Base-by-base conservation (phyloP, 2,888 invertebrate genomes). In the Fragum sueziense region DNA sequence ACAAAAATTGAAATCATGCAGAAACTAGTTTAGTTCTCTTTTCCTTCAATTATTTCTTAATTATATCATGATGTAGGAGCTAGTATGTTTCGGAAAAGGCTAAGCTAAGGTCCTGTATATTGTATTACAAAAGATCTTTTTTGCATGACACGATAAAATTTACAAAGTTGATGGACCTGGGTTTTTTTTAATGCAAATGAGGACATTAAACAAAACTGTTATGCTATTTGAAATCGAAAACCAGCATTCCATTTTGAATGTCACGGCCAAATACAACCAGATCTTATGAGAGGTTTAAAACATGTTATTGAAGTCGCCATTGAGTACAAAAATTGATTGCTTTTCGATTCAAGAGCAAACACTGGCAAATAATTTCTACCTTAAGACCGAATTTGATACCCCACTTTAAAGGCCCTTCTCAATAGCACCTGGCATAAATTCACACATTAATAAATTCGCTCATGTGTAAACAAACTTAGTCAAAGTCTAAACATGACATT, bases 381-480 rank as follows among this genome's bases (percentile, higher is more conserved):
- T 74, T 54, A 33, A 70, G 67, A 33, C 47, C 29, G 51, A 75
- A 79, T 79, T 75, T 75, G 79, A 79, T 79, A 79, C 74, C 79
- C 65, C 65, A 25, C 41, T 65, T 37, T 25, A 41, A 25, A 61
- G 7, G 22, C 59, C 47, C n/a, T n/a, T 41, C 29, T 29, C 37
- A 67, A 57, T 67, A 70, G 74, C 80, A 80, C 80, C 80, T 80
- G 80, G 80, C 70, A 69, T 68, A 80, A 70, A 76, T 80, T 80
- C 74, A 67, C 80, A 80, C 76, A 80, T 80, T 80, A 76, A 74
- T 79, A 76, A 80, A 80, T 76, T 76, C 74, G 76, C 34, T 61
- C 57, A 41, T 41, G 80, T 80, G 77, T 74, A 77, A 77, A 80
- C 74, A 80, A 77, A 71, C 71, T 41, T 37, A 17, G 27, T 31